Conservation (phyloP, 1,140 invertebrate genomes). For the Halesus radiatus region DNA sequence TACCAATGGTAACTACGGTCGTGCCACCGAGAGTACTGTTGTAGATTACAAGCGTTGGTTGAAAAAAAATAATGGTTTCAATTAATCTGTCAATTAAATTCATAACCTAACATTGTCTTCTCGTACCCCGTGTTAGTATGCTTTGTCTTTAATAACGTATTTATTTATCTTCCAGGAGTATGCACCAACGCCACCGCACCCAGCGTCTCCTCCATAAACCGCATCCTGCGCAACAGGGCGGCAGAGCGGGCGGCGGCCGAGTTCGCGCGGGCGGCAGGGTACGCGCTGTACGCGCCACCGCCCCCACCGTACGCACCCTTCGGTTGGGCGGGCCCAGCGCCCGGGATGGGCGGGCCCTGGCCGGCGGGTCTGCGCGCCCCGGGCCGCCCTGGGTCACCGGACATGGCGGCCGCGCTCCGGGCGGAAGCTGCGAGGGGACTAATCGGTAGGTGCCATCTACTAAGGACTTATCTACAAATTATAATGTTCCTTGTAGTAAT, state of each 20-base stretch:
- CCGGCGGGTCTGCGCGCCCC: conserved; percentile 68
- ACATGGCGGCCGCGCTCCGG: conserved; percentile 72
- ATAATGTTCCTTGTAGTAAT: too few relatives aligned
- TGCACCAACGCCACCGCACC: conserved; percentile 93
- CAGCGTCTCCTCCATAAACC: conserved; percentile 93
- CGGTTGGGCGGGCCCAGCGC: conserved; percentile 67
- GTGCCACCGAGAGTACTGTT: too few relatives aligned
- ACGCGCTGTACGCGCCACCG: conserved; percentile 85
- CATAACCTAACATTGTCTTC: too few relatives aligned
- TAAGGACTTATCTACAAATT: too few relatives aligned
- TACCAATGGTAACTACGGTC: too few relatives aligned
- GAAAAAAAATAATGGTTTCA: too few relatives aligned
- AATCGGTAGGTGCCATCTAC: conserved; percentile 61
- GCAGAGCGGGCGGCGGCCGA: conserved; percentile 94
- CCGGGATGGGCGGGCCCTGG: conserved; percentile 68
- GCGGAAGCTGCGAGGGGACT: conserved; percentile 68
- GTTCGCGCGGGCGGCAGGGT: conserved; percentile 91
- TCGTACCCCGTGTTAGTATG: too few relatives aligned
- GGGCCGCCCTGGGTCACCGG: conserved; percentile 66
- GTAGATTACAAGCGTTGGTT: too few relatives aligned
- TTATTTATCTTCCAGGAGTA: conserved; percentile 69
- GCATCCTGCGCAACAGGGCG: conserved; percentile 90
- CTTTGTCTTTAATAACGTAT: too few relatives aligned
- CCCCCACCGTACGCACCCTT: conserved; percentile 79
- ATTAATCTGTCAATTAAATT: too few relatives aligned